Base-by-base conservation (phyloP, 2,888 invertebrate species). In the Hypselothyrea guttata region DNA sequence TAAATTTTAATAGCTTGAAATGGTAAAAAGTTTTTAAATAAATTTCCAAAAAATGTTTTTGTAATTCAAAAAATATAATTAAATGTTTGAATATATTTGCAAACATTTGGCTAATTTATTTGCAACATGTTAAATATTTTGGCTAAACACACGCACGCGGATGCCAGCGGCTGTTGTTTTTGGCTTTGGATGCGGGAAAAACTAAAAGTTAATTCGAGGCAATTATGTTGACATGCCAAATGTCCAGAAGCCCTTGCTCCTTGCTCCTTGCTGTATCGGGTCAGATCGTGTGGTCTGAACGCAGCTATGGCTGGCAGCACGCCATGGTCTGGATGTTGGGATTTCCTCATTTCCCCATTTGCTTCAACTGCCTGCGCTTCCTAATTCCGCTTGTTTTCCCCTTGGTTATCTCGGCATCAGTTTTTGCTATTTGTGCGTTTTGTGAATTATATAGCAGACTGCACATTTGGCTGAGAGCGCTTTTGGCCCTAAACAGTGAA, bases 181-280 rank as follows among this genome's bases (percentile, higher is more conserved):
- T 59, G 37, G 37, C 53, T 27, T 12, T 48, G 51, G 7, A 5
- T 11, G 1, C 8, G 9, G 12, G 45, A 62, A 74, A 72, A 75
- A 65, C 64, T 72, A 69, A 83, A 83, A 79, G 77, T 81, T 77
- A 81, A 83, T 79, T 75, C 77, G 64, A 58, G 81, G 81, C 84
- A 81, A 81, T 81, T 81, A 81, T 67, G 75, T 77, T 81, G 84
- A 83, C 84, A 81, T 75, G 84, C 77, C 77, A 77, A 83, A 83
- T 81, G 72, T 65, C 53, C 71, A 49, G 67, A 38, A 51, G 55
- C 12, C 44, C 45, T 22, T 2, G 22, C 16, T 31, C 13, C 47
- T 11, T 42, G n/a, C 42, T 35, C 35, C 34, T n/a, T n/a, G n/a
- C n/a, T n/a, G n/a, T n/a, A n/a, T n/a, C n/a, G 58, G 9, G 35